Percentiles rank a stretch among this genome's conserved stretches.
Evolutionary conservation across 2,888 invertebrate species (phyloP).

Genomic region (Pandemis heparana): DNA sequence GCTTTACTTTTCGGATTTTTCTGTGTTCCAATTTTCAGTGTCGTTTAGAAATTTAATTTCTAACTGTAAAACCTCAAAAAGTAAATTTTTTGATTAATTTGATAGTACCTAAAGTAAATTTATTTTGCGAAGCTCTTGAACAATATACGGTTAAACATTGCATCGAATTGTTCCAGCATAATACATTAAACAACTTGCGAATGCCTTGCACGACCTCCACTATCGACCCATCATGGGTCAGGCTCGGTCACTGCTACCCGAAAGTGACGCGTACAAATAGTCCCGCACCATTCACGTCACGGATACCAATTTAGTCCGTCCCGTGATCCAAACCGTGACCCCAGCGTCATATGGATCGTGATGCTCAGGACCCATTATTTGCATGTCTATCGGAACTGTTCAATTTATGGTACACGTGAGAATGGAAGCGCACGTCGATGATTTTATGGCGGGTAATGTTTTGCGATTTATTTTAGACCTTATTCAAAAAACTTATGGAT

Average conservation of each 20-base stretch:
- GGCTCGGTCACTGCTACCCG: slow-evolving; percentile 19
- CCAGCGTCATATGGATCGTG: slow-evolving; percentile 37
- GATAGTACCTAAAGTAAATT: too few species aligned
- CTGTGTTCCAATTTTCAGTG: too few species aligned
- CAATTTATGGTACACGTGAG: slow-evolving; percentile 40
- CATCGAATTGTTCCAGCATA: too few species aligned
- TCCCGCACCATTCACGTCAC: slow-evolving; percentile 30
- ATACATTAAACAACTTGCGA: background rate
- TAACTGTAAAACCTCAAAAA: too few species aligned
- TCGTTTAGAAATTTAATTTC: too few species aligned
- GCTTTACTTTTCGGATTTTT: too few species aligned
- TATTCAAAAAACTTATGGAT: too few species aligned
- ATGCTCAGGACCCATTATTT: slow-evolving; percentile 40
- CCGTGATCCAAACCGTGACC: slow-evolving; percentile 26
- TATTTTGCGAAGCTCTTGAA: too few species aligned
- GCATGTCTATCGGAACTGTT: slow-evolving; percentile 40
- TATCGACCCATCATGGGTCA: slow-evolving; percentile 18
- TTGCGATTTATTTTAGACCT: slow-evolving; percentile 18
- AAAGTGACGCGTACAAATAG: slow-evolving; percentile 42
- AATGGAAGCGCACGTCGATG: slow-evolving; percentile 31
- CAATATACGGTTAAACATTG: too few species aligned
- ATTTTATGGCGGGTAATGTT: slow-evolving; percentile 26
- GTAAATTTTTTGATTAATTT: too few species aligned
- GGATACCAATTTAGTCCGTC: slow-evolving; percentile 34
- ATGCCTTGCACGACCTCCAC: background rate